Evolutionary conservation across 1,140 invertebrate species (phyloP).

Genomic region (Forficula auricularia): DNA sequence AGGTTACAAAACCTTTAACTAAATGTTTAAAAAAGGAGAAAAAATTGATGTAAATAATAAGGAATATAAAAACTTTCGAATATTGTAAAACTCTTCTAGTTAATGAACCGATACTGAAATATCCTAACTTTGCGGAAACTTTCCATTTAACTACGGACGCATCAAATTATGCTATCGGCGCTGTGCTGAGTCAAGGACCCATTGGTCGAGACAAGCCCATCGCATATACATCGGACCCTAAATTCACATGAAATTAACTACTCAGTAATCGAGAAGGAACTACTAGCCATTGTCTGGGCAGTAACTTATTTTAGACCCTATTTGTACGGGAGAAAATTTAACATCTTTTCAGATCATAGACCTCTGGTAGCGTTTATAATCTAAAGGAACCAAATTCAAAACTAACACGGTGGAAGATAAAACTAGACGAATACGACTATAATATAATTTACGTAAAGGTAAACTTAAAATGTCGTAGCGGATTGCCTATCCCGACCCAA

Average conservation of each 20-base stretch:
- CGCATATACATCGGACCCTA: slow-evolving; percentile 17
- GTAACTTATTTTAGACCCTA: slow-evolving; percentile 29
- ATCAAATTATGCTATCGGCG: slow-evolving; percentile 14
- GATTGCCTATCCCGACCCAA: too few species aligned
- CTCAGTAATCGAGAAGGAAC: slow-evolving; percentile 23
- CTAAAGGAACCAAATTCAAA: slow-evolving; percentile 28
- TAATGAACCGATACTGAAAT: slow-evolving; percentile 13
- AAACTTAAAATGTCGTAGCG: too few species aligned
- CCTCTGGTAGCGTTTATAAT: slow-evolving; percentile 28
- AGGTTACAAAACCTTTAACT: slow-evolving; percentile 18
- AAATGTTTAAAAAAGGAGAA: slow-evolving; percentile 17
- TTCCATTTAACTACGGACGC: slow-evolving; percentile 21
- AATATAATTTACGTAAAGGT: slow-evolving; percentile 27
- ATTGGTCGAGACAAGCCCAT: too few species aligned
- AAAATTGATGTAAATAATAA: slow-evolving; percentile 8
- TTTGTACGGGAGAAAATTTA: slow-evolving; percentile 30
- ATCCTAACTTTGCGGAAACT: slow-evolving; percentile 17
- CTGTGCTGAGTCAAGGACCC: slow-evolving; percentile 16
- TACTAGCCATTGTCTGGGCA: slow-evolving; percentile 25
- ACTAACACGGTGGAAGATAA: slow-evolving; percentile 30
- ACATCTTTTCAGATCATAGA: slow-evolving; percentile 31
- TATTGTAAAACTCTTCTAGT: slow-evolving; percentile 12
- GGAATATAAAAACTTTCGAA: slow-evolving; percentile 7
- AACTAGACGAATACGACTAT: slow-evolving; percentile 29
- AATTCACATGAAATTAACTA: slow-evolving; percentile 17